Base-by-base conservation (phyloP, 2,888 invertebrate genomes). In the Arge pagana region DNA sequence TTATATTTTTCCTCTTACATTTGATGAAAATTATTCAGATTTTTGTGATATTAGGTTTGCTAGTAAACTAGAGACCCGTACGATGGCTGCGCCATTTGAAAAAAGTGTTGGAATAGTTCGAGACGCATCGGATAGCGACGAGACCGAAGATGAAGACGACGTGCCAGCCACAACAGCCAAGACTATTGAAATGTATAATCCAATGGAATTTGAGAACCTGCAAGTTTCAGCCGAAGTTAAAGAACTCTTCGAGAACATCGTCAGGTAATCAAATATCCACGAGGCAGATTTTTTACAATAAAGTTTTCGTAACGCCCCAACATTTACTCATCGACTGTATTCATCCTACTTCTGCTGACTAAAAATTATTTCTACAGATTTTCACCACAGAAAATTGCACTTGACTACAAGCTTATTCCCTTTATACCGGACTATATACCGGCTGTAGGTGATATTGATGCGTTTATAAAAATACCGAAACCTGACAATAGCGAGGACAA, bases 401-500 rank as follows among this genome's bases (percentile, higher is more conserved):
- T 96, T 35, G 93, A 93, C 45, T 89, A 90, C 74, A 91, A 91
- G 69, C 81, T 98, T 69, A 89, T 91, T 67, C 96, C 97, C 0
- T 98, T 98, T 74, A 86, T 97, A 49, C 96, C 97, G 1, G 98
- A 99, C 69, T 98, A 89, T 78, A 90, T 98, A 63, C 98, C 99
- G 6, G 94, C 96, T 0, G 96, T 99, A 39, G 99, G 99, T 1
- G 98, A 99, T 77, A 96, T 97, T 61, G 99, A 99, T 78, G 96
- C 96, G 3, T 97, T 99, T 78, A 84, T 99, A 31, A 99, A 98
- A 81, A 90, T 96, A 1, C 80, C 84, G 37, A 84, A 94, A 16
- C 97, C 97, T 0, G 89, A 92, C 62, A 81, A 77, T 2, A 77
- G 81, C 2, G 82, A 84, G 37, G 84, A 85, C 8, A 83, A 88